Percentiles rank a stretch among this genome's conserved stretches.
These are phyloP conservation scores for Phlogophora meticulosa DNA, from an alignment of 2,888 invertebrate species.

Conservation along the genomic window DNA sequence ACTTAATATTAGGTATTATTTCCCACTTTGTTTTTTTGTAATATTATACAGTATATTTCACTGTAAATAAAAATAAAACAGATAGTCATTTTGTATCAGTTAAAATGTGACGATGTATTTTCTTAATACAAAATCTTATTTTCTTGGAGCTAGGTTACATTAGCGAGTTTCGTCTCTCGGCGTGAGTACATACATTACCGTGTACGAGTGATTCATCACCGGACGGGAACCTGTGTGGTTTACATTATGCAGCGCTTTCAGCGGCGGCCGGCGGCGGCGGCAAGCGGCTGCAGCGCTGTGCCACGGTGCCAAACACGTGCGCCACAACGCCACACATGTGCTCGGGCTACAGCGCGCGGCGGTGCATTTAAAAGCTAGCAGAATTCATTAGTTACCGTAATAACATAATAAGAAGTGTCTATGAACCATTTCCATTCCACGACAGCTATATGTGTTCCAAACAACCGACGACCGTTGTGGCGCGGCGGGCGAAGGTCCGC, in stretches of 20 bases:
- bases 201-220: constrained; percentile 51
- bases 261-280: neutral
- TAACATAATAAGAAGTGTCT: too few relatives aligned
- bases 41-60: too few relatives aligned
- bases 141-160: constrained; percentile 33
- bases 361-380: neutral
- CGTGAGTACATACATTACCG: constrained; percentile 23
- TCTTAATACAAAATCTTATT: constrained; percentile 29
- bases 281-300: constrained; percentile 8
- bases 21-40: too few relatives aligned
- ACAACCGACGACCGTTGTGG: too few relatives aligned
- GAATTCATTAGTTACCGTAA: neutral
- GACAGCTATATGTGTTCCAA: too few relatives aligned
- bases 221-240: constrained; percentile 35
- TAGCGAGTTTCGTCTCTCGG: constrained; percentile 36
- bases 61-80: too few relatives aligned
- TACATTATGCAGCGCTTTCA: constrained; percentile 37
- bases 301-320: constrained; percentile 17
- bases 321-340: constrained; percentile 7
- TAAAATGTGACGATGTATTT: constrained; percentile 10
- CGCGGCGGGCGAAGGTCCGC: too few relatives aligned
- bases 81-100: too few relatives aligned
- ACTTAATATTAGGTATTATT: too few relatives aligned
- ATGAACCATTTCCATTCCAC: too few relatives aligned
- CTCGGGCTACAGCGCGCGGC: neutral